phyloP scores from a whole-genome alignment of 2,797 vertebrate genomes.

The Eulemur mongoz region DNA sequence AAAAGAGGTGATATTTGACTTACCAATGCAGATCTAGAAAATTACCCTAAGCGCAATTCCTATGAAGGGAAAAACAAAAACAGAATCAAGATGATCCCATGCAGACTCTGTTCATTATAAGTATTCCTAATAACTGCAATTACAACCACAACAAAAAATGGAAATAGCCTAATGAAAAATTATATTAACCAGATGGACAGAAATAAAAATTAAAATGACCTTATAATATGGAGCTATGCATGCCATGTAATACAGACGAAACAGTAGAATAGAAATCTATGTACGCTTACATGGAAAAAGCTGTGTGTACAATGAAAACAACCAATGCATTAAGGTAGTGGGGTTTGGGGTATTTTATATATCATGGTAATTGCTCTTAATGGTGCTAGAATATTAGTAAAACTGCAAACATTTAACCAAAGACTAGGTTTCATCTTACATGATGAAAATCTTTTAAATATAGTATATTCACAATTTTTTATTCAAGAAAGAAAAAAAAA shows the following conservation, averaged over 20 bases:
- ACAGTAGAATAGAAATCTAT: not conserved
- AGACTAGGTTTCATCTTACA: not conserved
- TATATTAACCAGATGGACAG: no score
- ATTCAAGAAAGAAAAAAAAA: no score
- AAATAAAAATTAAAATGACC: not conserved
- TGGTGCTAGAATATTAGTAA: not conserved
- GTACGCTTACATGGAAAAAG: fast-evolving
- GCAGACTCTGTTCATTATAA: not conserved
- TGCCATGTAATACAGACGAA: fast-evolving
- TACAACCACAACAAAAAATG: not conserved
- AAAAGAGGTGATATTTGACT: not conserved
- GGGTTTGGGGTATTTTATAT: not conserved
- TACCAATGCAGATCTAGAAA: not conserved
- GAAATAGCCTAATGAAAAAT: not conserved
- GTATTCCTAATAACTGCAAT: not conserved
- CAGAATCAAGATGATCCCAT: not conserved
- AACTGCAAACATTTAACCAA: not conserved
- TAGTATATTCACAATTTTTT: not conserved
- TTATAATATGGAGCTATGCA: fast-evolving
- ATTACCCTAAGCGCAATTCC: not conserved
- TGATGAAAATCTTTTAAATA: not conserved
- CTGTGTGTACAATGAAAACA: fast-evolving
- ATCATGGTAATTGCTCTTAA: not conserved
- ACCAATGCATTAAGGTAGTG: fast-evolving
- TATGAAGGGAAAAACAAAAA: not conserved